phyloP scores from a whole-genome alignment of 1,140 invertebrate species.

The Drosophila burlai region DNA sequence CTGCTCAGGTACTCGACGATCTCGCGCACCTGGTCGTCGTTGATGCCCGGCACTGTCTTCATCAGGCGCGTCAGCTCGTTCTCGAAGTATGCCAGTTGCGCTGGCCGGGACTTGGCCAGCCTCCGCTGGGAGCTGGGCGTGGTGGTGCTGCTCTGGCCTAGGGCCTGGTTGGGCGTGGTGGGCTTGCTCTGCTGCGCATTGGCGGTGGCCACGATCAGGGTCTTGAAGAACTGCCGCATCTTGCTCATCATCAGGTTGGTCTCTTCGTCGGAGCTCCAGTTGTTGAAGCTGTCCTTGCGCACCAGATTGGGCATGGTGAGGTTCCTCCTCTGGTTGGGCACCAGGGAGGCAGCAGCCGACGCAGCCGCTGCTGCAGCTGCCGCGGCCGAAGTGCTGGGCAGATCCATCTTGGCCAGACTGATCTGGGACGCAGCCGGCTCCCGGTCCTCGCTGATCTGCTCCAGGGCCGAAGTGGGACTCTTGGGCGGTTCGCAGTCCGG shows the following conservation, averaged over 20 bases:
- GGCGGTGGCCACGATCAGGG: constrained; percentile 90
- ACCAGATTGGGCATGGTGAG: constrained; percentile 79
- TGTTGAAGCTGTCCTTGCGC: constrained; percentile 95
- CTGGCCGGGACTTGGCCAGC: constrained; percentile 87
- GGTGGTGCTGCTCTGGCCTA: constrained; percentile 21
- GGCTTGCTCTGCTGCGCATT: constrained; percentile 86
- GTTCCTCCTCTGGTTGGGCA: constrained; percentile 20
- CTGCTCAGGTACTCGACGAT: constrained; percentile 96
- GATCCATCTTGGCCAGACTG: constrained; percentile 70
- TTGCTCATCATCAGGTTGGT: constrained; percentile 98
- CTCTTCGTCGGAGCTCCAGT: constrained; percentile 97
- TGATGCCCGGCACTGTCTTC: constrained; percentile 96
- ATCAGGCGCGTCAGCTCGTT: constrained; percentile 94
- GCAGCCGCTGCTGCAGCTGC: background rate
- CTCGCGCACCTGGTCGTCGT: constrained; percentile 95
- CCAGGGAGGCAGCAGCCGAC: background rate
- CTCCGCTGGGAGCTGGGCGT: constrained; percentile 86
- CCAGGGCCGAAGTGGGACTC: constrained; percentile 66
- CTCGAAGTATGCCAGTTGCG: constrained; percentile 94
- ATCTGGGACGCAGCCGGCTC: constrained; percentile 63
- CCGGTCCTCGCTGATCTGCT: constrained; percentile 79
- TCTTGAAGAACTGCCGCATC: constrained; percentile 96
- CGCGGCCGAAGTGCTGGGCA: constrained; percentile 56
- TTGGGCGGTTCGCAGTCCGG: constrained; percentile 85
- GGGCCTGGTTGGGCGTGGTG: constrained; percentile 86